Percentiles rank a stretch among this genome's conserved stretches.
Evolutionary conservation across 1,140 invertebrate species (phyloP).

Genomic region (Mamestra configurata): DNA sequence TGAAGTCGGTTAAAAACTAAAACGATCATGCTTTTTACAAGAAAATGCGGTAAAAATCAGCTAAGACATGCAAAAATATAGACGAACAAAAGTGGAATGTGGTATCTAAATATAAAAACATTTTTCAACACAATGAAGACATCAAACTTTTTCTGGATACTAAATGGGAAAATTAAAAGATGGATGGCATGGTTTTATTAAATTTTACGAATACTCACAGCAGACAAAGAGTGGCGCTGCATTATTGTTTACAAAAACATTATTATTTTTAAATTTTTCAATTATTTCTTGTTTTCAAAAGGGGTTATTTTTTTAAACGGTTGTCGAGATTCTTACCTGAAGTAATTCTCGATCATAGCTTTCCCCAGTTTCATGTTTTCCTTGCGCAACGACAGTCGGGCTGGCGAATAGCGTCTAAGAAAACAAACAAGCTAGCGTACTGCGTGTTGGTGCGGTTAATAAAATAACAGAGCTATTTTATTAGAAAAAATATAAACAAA

Average conservation of each 20-base stretch:
- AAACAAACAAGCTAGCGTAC: slow-evolving; percentile 86
- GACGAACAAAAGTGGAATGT: not conserved
- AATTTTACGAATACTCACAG: slow-evolving; percentile 29
- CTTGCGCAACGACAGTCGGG: slow-evolving; percentile 92
- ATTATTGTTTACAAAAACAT: slow-evolving; percentile 30
- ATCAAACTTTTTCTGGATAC: slow-evolving; percentile 14
- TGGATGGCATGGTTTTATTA: not conserved
- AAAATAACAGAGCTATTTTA: slow-evolving; percentile 56
- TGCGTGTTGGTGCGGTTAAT: slow-evolving; percentile 68
- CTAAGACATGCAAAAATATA: slow-evolving; percentile 33
- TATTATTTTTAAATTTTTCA: slow-evolving; percentile 6
- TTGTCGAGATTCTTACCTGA: slow-evolving; percentile 89
- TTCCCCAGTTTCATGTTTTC: slow-evolving; percentile 91
- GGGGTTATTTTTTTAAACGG: not conserved
- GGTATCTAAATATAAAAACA: not conserved
- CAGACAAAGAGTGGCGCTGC: slow-evolving; percentile 26
- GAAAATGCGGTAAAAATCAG: slow-evolving; percentile 15
- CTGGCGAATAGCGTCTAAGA: slow-evolving; percentile 94
- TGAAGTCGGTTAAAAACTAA: too few species aligned
- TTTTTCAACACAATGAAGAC: slow-evolving; percentile 29
- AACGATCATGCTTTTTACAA: slow-evolving; percentile 45
- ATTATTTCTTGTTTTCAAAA: not conserved
- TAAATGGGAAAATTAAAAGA: slow-evolving; percentile 32
- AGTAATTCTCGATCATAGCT: slow-evolving; percentile 92
- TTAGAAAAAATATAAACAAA: slow-evolving; percentile 28